Base-by-base conservation (phyloP, 1,140 invertebrate genomes). In the Helicoverpa armigera region DNA sequence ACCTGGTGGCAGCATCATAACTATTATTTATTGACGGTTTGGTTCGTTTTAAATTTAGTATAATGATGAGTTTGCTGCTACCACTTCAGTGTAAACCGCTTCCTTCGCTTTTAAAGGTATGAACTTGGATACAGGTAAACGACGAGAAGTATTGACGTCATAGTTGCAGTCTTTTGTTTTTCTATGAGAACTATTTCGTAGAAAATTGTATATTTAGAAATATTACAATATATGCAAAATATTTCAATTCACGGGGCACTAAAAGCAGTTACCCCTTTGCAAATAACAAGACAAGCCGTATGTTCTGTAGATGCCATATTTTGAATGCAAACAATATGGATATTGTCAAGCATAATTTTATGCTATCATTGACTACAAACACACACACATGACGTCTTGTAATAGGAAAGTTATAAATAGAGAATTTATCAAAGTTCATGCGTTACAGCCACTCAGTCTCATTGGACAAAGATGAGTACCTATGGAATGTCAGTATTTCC, bases 11-110 rank as follows among this genome's bases (percentile, higher is more conserved):
- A 54, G 83, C 82, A 84, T 86, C 87, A 87, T 89, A 90, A 90
- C 87, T 86, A 90, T 88, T 88, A 90, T 89, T 91, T 90, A 91
- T 90, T 86, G 82, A 79, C 81, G 80, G 82, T 88, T 87, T 87
- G 83, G 86, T 88, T 88, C 88, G 83, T 90, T 90, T 89, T 86
- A 90, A 90, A 89, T 88, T 89, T 89, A 86, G 83, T 89, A 82
- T 85, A 87, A 86, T 67, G 75, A 77, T 43, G 75, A 65, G 48
- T 77, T 61, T 77, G 58, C 60, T 56, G 60, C 74, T 67, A 48
- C 74, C 18, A 77, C 61, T 65, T 77, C 61, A 23, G 60, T 67
- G 53, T 77, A 67, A 67, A 67, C 50, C 50, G 16, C n/a, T 51
- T 13, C 50, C 53, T 29, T 54, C 69, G 23, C 18, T 31, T 72